These are phyloP conservation scores for Sebastes diploproa DNA, from an alignment of 2,797 vertebrate species.

Conservation along the genomic window DNA sequence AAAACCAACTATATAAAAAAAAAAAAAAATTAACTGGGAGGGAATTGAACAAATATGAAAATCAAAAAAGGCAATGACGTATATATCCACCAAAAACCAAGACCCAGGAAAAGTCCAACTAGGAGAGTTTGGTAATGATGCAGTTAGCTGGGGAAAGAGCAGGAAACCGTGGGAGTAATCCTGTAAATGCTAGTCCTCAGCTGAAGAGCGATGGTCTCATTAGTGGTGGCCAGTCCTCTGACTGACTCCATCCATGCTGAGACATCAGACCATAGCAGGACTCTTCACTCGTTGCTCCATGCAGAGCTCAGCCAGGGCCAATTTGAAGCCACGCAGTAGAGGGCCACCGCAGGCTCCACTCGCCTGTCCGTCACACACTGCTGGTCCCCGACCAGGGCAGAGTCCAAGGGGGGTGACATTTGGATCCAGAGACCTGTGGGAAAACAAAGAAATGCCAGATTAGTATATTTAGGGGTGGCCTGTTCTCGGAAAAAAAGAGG, in stretches of 20 bases:
- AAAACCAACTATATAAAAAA: slow-evolving; percentile 53
- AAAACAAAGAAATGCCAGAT: slow-evolving; percentile 74
- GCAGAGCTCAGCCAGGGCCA: slow-evolving; percentile 72
- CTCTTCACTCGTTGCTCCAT: slow-evolving; percentile 73
- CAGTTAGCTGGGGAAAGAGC: slow-evolving; percentile 66
- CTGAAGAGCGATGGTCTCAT: slow-evolving; percentile 78
- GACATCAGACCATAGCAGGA: slow-evolving; percentile 78
- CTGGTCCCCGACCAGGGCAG: slow-evolving; percentile 76
- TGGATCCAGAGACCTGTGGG: slow-evolving; percentile 81
- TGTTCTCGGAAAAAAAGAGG: slow-evolving; percentile 37
- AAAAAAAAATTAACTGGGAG: slow-evolving; percentile 38
- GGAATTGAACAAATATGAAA: slow-evolving; percentile 38
- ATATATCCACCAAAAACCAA: slow-evolving; percentile 73
- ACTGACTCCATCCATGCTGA: slow-evolving; percentile 86
- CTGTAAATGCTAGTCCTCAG: slow-evolving; percentile 81
- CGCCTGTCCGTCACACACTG: slow-evolving; percentile 80
- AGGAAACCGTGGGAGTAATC: slow-evolving; percentile 79
- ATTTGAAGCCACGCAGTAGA: slow-evolving; percentile 75
- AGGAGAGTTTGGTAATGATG: slow-evolving; percentile 67
- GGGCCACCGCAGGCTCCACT: slow-evolving; percentile 73
- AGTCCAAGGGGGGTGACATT: slow-evolving; percentile 81
- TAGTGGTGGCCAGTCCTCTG: slow-evolving; percentile 82
- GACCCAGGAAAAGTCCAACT: slow-evolving; percentile 61
- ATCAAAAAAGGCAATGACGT: slow-evolving; percentile 53
- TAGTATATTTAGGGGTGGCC: slow-evolving; percentile 65